These are phyloP conservation scores for Trachymyrmex septentrionalis DNA, from an alignment of 1,140 invertebrate species.

Conservation along the genomic window DNA sequence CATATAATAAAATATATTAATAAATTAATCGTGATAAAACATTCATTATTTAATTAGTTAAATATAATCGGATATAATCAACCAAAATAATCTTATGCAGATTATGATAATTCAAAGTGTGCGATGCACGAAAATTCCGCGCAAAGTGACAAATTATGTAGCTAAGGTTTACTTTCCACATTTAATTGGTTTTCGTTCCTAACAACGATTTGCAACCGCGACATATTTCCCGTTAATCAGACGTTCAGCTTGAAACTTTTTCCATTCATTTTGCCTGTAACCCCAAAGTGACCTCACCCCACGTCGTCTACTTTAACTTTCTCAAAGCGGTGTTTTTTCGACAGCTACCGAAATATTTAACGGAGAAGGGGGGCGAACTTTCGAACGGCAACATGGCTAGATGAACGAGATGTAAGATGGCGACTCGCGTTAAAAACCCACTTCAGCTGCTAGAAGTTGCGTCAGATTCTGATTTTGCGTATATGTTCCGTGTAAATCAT, in stretches of 20 bases:
- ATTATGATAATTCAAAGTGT: constrained; percentile 18
- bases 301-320: constrained; percentile 71
- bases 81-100: background rate
- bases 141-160: constrained; percentile 43
- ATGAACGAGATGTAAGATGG: constrained; percentile 39
- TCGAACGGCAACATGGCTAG: constrained; percentile 3
- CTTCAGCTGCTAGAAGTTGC: constrained; percentile 22
- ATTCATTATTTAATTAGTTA: background rate
- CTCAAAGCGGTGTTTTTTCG: constrained; percentile 59
- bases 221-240: constrained; percentile 77
- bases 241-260: constrained; percentile 68
- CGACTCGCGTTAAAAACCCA: constrained; percentile 65
- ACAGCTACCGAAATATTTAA: constrained; percentile 73
- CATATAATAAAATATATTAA: background rate
- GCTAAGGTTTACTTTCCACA: constrained; percentile 2
- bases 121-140: constrained; percentile 2
- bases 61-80: background rate
- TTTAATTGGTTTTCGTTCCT: constrained; percentile 70
- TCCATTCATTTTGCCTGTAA: constrained; percentile 68
- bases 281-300: constrained; percentile 33
- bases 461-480: background rate
- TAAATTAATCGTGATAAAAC: background rate
- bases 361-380: constrained; percentile 54
- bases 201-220: constrained; percentile 64
- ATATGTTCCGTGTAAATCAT: constrained; percentile 1